Base-by-base conservation (phyloP, 2,888 invertebrate species). In the Drosophila testacea region DNA sequence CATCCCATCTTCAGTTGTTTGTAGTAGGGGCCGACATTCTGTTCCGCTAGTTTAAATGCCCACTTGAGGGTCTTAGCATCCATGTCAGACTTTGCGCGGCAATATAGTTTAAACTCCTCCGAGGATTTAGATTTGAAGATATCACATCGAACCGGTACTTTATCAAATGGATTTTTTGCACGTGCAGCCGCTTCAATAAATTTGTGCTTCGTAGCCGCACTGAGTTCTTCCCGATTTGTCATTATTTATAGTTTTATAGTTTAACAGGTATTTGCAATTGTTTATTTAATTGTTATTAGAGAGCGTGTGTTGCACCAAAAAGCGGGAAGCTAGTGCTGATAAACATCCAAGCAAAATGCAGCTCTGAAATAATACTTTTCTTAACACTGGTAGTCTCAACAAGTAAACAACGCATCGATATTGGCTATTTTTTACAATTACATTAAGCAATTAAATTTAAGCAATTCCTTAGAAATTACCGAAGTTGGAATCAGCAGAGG, bases 1-100 rank as follows among this genome's bases (percentile, higher is more conserved):
- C 96, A 96, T 0, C 96, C 95, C 94, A 92, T 90, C 27, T 86
- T 79, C 0, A 91, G 77, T 10, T 86, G 64, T 51, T 91, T 92
- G 65, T 93, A 93, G 56, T 76, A 92, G 2, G 89, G 85, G 0
- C 90, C 83, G 0, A 93, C 93, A 77, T 93, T 93, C 9, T 81
- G 81, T 57, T 93, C 93, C 0, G 93, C 93, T 41, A 93, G 69
- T 61, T 92, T 93, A 60, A 92, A 92, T 0, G 92, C 90, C 92
- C 92, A 93, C 69, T 93, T 93, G 0, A 92, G 66, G 0, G 75
- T 57, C 34, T 86, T 92, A 4, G 90, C 38, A 54, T 92, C 91
- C 88, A 93, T 88, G 54, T 92, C 92, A 9, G 60, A 62, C 70
- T 92, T 92, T 10, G 82, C 67, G 61, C 90, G 90, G 52, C 90